Evolutionary conservation across 2,113 vertebrate genomes (phyloP), one percentile per base, ranked within the genome.

Genomic region (Sinosuthora webbiana): DNA sequence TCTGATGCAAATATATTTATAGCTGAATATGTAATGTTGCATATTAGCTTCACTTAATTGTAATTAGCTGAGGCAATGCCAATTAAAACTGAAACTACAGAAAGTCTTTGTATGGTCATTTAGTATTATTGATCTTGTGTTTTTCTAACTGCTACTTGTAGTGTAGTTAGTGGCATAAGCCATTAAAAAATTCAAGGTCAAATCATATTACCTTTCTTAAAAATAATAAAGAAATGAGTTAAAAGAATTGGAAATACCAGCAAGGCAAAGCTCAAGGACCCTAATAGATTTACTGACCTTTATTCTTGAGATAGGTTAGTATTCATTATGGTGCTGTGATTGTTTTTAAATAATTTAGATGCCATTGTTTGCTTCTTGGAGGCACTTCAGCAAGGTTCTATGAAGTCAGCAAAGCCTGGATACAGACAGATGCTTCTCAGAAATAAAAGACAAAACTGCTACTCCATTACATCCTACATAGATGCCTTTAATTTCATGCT

Each of bases 281-380:
- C 22, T 91, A 90, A 89, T 41, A 93, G 79, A 52, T 83, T 94
- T 95, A 55, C 33, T 95, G 91, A 90, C 56, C 94, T 95, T 94
- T 96, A 57, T 87, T 83, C 75, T 47, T 64, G 42, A 85, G n/a
- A 93, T 33, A 47, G 49, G 27, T 91, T 89, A 67, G 42, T 81
- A 93, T 44, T 92, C 56, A 64, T 84, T 59, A 87, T 39, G 70
- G 50, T 73, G 44, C 53, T 81, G 17, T 39, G 52, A 59, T 94
- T 81, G 39, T 73, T 92, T 70, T 83, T 96, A 94, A 95, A 96
- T 96, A 93, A 96, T 96, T 97, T 81, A 94, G 65, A 69, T 81
- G 42, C 15, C 59, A 21, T 64, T 85, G 17, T 68, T 95, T 95
- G 21, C 39, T 83, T 95, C 82, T 74, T 65, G 49, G 37, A 83